Percentiles rank a stretch among this genome's conserved stretches.
Conservation (phyloP, 2,888 invertebrate genomes). For the Brenthis hecate region DNA sequence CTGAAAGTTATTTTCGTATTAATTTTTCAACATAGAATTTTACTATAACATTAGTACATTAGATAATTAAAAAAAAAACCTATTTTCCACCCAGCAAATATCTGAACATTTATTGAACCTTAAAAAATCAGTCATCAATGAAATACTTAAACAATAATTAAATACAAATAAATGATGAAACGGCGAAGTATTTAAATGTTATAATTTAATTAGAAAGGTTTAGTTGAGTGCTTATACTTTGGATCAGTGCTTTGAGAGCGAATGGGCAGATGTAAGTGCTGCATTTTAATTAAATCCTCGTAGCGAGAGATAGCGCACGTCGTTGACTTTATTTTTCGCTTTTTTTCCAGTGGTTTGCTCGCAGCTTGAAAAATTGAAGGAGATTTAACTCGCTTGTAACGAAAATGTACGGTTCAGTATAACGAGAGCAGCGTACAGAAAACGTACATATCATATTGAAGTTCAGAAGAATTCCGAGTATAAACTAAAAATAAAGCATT, state of each 20-base stretch:
- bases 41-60: neutral
- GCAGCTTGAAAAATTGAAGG: conserved; percentile 51
- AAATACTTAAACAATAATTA: conserved; percentile 47
- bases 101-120: conserved; percentile 17
- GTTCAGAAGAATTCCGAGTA: no score
- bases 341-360: conserved; percentile 50
- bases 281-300: conserved; percentile 70
- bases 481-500: no score
- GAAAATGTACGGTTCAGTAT: conserved; percentile 45
- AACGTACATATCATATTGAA: conserved; percentile 3
- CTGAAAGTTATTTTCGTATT: no score
- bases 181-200: conserved; percentile 46
- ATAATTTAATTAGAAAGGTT: conserved; percentile 60
- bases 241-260: conserved; percentile 31
- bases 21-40: no score
- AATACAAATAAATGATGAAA: conserved; percentile 45
- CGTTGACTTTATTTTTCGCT: conserved; percentile 45
- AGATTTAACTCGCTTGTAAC: conserved; percentile 46
- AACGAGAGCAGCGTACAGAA: conserved; percentile 49
- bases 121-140: conserved; percentile 27
- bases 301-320: conserved; percentile 51
- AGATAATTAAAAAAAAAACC: neutral
- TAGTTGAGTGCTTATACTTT: conserved; percentile 20
- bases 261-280: conserved; percentile 51
- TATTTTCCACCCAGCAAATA: conserved; percentile 6